Base-by-base conservation (phyloP, 1,140 invertebrate species). In the Trichonephila clavata region DNA sequence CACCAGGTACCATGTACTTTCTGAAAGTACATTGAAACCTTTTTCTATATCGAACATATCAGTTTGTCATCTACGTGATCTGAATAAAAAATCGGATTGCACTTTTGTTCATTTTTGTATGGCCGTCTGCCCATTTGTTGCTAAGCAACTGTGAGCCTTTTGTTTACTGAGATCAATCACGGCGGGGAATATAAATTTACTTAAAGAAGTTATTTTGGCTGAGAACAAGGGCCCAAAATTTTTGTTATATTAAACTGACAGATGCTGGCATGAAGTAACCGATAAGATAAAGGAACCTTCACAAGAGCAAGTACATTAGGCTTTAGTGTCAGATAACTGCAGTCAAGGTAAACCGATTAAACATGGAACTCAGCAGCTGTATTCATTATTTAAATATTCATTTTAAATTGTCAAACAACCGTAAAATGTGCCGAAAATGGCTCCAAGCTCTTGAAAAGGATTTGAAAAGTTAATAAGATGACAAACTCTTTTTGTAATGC, bases 151-250 rank as follows among this genome's bases (percentile, higher is more conserved):
- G 21, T 21, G 27, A 21, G 59, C 84, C 18, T 27, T 86, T 86
- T 86, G 84, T 86, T 86, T 86, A 86, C 59, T 16, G 27, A 86
- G 27, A 86, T 86, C 84, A 86, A 65, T 86, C 84, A 61, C 84
- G 57, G 32, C 24, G 24, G n/a, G 81, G 14, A 63, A 86, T 61
- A 86, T 60, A 77, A 77, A 77, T 77, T 39, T 20, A 39, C 32
- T 24, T 39, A 39, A 39, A 77, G 32, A 77, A 77, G 71, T 39
- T 77, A 77, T 77, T 77, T 77, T 77, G 13, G 14, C 27, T 4
- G 68, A 32, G 24, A 71, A 71, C 68, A 77, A 27, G 10, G 68
- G 16, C 32, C 71, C 16, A 16, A 18, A 20, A 32, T 77, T 32
- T 77, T 77, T 39, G 2, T 18, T 32, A 32, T 32, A 32, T 39